These are phyloP conservation scores for Aptenodytes forsteri DNA, from an alignment of 2,113 vertebrate species.

Conservation along the genomic window DNA sequence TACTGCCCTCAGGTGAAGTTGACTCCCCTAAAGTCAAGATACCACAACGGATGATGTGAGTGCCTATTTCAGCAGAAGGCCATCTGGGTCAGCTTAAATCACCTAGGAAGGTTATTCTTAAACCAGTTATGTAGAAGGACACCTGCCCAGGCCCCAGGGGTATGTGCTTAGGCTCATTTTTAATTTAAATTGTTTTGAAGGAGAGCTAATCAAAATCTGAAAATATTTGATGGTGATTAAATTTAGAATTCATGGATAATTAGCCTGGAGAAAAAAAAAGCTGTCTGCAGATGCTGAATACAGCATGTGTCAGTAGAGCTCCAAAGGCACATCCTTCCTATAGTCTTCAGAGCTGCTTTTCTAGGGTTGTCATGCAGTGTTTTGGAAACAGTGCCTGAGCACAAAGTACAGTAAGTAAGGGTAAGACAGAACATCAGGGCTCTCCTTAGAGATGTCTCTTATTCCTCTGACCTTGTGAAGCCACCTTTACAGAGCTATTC, in stretches of 20 bases:
- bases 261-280: not conserved
- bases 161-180: not conserved
- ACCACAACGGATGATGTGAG: not conserved
- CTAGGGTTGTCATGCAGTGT: not conserved
- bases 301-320: not conserved
- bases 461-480: not conserved
- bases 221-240: conserved; percentile 37
- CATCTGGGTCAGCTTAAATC: not conserved
- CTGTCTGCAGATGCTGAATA: not conserved
- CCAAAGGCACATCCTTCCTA: not conserved
- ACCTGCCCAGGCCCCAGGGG: not conserved
- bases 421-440: not conserved
- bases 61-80: not conserved
- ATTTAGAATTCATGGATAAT: conserved; percentile 14
- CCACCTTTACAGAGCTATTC: not conserved
- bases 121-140: not conserved
- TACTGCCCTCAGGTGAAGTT: not conserved
- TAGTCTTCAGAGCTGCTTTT: not conserved
- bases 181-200: conserved; percentile 29
- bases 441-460: not conserved
- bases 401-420: not conserved
- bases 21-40: not conserved
- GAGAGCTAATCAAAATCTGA: conserved; percentile 10
- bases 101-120: not conserved
- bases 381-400: not conserved